phyloP scores from a whole-genome alignment of 2,888 invertebrate species.

The Limnephilus marmoratus region DNA sequence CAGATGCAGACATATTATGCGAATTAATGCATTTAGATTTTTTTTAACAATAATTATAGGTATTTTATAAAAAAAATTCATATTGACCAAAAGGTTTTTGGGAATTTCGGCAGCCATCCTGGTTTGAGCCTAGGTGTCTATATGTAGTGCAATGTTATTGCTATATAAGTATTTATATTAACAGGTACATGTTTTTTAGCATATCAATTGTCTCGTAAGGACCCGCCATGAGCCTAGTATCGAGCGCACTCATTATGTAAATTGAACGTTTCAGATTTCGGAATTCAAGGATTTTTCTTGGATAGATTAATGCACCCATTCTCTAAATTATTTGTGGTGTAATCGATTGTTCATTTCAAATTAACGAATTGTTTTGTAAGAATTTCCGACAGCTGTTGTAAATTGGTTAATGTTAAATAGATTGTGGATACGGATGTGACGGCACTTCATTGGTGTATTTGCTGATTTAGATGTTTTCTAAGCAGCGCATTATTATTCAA shows the following conservation, averaged over 20 bases:
- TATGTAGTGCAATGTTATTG: background rate
- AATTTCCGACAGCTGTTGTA: conserved; percentile 12
- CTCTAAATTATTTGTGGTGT: conserved; percentile 12
- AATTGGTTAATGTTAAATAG: background rate
- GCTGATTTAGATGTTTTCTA: background rate
- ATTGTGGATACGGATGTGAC: background rate
- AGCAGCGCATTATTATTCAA: background rate
- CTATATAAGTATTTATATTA: background rate
- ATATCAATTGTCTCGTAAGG: background rate
- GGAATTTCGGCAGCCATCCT: background rate
- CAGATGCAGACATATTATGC: no score
- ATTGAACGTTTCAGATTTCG: conserved; percentile 17
- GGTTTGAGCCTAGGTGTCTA: background rate
- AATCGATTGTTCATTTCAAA: conserved; percentile 36
- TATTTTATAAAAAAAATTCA: no score
- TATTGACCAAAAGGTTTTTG: no score
- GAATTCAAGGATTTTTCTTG: conserved; percentile 26
- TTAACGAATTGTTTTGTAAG: conserved; percentile 19
- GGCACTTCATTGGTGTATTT: background rate
- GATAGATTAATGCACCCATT: conserved; percentile 36
- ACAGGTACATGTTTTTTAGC: background rate
- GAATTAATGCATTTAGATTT: no score
- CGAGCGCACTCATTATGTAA: conserved; percentile 34
- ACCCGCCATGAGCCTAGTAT: background rate
- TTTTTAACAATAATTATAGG: no score